phyloP scores from a whole-genome alignment of 2,113 vertebrate genomes.

The Clarias batrachus region DNA sequence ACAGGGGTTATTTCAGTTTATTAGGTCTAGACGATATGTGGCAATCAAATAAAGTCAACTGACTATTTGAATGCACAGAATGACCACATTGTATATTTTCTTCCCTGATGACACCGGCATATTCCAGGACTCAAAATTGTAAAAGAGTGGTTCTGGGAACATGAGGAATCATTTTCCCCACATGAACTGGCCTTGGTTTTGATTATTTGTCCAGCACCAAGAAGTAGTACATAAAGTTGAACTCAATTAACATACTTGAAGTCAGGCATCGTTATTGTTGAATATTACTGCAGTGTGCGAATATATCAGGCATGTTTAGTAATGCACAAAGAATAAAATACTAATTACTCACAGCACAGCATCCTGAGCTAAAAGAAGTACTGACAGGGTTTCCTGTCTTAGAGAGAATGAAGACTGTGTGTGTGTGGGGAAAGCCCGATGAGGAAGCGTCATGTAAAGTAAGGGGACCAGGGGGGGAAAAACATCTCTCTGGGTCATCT shows the following conservation, averaged over 20 bases:
- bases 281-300: background rate
- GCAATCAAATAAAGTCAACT: no score
- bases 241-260: background rate
- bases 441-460: background rate
- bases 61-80: no score
- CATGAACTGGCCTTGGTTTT: no score
- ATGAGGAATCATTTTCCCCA: no score
- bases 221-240: background rate
- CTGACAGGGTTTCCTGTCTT: constrained; percentile 21
- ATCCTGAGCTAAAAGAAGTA: constrained; percentile 11
- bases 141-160: no score
- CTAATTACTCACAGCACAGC: background rate
- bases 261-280: background rate
- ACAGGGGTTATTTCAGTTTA: no score
- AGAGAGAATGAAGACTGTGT: background rate
- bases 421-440: background rate
- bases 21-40: no score
- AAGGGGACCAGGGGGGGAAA: no score
- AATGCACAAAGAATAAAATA: background rate
- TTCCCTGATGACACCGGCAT: no score
- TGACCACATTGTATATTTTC: no score
- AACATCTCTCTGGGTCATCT: background rate
- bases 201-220: no score
- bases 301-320: background rate
- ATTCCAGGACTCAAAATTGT: no score